Conservation (phyloP, 2,113 vertebrate genomes). For the Columba janthina region DNA sequence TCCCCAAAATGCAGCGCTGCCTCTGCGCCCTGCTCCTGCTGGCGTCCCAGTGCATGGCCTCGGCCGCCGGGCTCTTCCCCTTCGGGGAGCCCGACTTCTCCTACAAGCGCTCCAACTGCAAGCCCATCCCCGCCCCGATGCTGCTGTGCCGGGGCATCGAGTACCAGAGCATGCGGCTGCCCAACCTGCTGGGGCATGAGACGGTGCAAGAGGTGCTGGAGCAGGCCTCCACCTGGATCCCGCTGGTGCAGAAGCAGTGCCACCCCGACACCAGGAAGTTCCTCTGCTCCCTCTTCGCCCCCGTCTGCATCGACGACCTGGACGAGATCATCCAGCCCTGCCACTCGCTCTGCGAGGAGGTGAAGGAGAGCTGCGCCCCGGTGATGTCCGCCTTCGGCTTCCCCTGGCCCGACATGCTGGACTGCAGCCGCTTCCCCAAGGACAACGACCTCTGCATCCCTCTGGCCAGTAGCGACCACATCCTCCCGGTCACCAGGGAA, state of each 20-base stretch:
- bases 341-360: slow-evolving; percentile 92
- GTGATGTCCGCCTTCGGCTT: slow-evolving; percentile 98
- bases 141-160: slow-evolving; percentile 93
- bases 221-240: slow-evolving; percentile 96
- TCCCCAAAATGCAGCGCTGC: slow-evolving; percentile 66
- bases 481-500: slow-evolving; percentile 84
- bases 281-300: slow-evolving; percentile 96
- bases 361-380: slow-evolving; percentile 90
- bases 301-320: slow-evolving; percentile 93
- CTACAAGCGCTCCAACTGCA: slow-evolving; percentile 92
- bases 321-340: slow-evolving; percentile 96
- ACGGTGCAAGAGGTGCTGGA: slow-evolving; percentile 95
- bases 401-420: slow-evolving; percentile 96
- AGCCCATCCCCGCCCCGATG: slow-evolving; percentile 88
- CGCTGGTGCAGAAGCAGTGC: slow-evolving; percentile 95
- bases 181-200: slow-evolving; percentile 96
- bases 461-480: slow-evolving; percentile 83
- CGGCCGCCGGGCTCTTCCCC: slow-evolving; percentile 83
- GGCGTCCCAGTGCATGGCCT: slow-evolving; percentile 75
- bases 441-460: slow-evolving; percentile 98
- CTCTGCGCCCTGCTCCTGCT: slow-evolving; percentile 69
- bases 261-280: slow-evolving; percentile 97
- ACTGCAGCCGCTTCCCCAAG: slow-evolving; percentile 90
- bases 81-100: slow-evolving; percentile 90
- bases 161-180: slow-evolving; percentile 94